A percentile compares a stretch with the other conserved stretches of the same genome.
These are phyloP conservation scores for Argyrosomus regius DNA, from an alignment of 2,797 vertebrate species.

Conservation along the genomic window DNA sequence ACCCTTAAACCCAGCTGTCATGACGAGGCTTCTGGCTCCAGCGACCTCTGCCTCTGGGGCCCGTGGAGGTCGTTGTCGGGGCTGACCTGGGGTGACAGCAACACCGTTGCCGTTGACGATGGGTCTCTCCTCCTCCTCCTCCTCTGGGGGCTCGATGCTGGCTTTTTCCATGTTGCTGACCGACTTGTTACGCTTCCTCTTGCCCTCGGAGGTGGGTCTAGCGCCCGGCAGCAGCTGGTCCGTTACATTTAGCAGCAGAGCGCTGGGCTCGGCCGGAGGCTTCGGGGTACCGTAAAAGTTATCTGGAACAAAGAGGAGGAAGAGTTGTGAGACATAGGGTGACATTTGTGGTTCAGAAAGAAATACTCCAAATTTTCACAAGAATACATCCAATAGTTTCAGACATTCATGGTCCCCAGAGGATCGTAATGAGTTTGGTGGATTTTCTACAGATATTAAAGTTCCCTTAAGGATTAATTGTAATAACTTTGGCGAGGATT, in stretches of 20 bases:
- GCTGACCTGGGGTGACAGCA: constrained; percentile 94
- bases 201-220: constrained; percentile 95
- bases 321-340: neutral
- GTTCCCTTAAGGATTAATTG: neutral
- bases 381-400: too few relatives aligned
- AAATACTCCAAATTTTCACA: too few relatives aligned
- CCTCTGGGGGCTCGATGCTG: constrained; percentile 94
- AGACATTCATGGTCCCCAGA: neutral
- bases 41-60: constrained; percentile 24
- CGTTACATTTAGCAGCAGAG: constrained; percentile 95
- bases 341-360: neutral
- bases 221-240: constrained; percentile 96
- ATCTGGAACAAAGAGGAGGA: constrained; percentile 82
- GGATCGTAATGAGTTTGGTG: neutral
- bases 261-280: constrained; percentile 94
- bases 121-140: constrained; percentile 96
- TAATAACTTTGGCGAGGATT: neutral
- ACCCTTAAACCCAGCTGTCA: constrained; percentile 45
- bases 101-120: constrained; percentile 94
- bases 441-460: neutral
- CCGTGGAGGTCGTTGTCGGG: constrained; percentile 27
- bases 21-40: neutral
- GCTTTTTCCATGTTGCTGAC: constrained; percentile 99
- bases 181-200: constrained; percentile 97
- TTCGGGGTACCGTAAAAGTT: constrained; percentile 99